These are phyloP conservation scores for Loxodonta africana DNA, from an alignment of 2,113 vertebrate genomes.

Conservation along the genomic window DNA sequence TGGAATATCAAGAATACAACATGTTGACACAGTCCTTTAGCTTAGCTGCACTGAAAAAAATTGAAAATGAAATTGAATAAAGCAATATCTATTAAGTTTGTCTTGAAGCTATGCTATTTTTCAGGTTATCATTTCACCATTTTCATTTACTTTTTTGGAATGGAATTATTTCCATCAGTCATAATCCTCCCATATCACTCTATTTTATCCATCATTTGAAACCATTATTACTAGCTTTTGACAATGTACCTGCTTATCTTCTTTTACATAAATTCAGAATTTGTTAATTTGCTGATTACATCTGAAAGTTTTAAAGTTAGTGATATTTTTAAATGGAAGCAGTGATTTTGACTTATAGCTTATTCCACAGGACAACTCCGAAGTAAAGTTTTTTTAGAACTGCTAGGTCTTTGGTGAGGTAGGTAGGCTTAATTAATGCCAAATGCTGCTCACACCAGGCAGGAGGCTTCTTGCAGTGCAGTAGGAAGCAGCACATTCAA, in stretches of 20 bases:
- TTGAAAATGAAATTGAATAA: background rate
- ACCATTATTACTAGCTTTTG: background rate
- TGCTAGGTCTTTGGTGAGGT: slow-evolving; percentile 37
- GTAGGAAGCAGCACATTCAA: slow-evolving; percentile 48
- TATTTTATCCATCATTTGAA: background rate
- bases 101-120: background rate
- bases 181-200: background rate
- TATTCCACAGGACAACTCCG: background rate
- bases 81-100: background rate
- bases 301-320: background rate
- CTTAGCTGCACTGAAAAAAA: background rate
- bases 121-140: background rate
- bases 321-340: slow-evolving; percentile 20
- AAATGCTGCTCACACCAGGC: slow-evolving; percentile 61
- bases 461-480: background rate
- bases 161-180: background rate
- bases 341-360: slow-evolving; percentile 13
- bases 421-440: slow-evolving; percentile 66
- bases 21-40: background rate
- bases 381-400: background rate
- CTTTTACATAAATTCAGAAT: background rate
- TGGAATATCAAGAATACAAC: background rate
- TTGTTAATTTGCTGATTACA: background rate
- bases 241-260: background rate
- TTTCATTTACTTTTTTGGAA: background rate